These are phyloP conservation scores for Bombus cullumanus DNA, from an alignment of 1,140 invertebrate species.

Conservation along the genomic window DNA sequence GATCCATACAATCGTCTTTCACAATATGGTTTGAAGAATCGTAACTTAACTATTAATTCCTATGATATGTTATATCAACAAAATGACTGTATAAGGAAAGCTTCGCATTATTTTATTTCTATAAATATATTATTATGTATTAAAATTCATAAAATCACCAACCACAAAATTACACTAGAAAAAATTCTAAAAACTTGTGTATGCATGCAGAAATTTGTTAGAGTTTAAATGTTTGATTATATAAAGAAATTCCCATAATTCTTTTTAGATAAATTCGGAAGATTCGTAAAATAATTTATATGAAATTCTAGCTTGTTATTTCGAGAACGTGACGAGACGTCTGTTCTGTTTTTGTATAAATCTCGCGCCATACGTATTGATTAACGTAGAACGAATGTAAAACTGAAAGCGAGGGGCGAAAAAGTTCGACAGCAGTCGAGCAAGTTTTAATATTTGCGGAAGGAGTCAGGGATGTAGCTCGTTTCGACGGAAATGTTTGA, in stretches of 20 bases:
- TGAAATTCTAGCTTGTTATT: not conserved
- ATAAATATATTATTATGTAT: too few species aligned
- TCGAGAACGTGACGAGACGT: not conserved
- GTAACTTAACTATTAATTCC: too few species aligned
- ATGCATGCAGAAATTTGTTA: too few species aligned
- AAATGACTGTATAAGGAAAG: too few species aligned
- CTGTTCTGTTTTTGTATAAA: not conserved
- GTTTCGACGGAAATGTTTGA: not conserved
- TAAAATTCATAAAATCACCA: too few species aligned
- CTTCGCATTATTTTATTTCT: too few species aligned
- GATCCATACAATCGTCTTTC: too few species aligned
- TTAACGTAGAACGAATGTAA: not conserved
- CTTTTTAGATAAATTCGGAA: not conserved
- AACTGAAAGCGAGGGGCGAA: not conserved
- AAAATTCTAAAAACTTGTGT: too few species aligned
- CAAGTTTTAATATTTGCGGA: conserved; percentile 13
- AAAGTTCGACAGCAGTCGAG: conserved; percentile 15
- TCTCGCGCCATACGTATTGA: not conserved
- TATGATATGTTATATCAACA: too few species aligned
- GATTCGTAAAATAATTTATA: not conserved
- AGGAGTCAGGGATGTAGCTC: not conserved
- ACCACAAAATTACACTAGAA: too few species aligned
- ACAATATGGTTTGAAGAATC: too few species aligned
- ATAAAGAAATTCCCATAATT: not conserved
- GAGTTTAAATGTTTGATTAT: not conserved